Evolutionary conservation across 2,888 invertebrate genomes (phyloP).

Genomic region (Cephalotes varians): DNA sequence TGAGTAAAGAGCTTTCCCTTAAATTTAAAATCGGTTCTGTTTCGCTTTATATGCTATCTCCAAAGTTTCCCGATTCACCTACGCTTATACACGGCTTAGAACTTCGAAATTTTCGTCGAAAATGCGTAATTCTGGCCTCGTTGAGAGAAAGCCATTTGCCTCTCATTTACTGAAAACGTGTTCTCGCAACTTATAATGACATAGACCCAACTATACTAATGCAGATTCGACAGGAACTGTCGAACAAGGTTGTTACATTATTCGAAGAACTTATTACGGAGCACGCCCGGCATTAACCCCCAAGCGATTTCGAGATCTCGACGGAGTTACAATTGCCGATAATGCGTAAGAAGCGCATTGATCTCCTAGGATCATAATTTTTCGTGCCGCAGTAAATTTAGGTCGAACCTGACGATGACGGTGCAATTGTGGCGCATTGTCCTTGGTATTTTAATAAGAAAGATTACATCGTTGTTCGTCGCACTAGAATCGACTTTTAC

Average conservation of each 20-base stretch:
- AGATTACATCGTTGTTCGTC: background rate
- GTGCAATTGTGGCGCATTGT: conserved; percentile 18
- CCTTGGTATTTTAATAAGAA: conserved; percentile 15
- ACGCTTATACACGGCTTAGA: background rate
- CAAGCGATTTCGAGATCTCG: background rate
- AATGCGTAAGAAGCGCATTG: conserved; percentile 19
- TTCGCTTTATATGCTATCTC: background rate
- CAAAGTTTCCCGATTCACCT: background rate
- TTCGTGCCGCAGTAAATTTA: background rate
- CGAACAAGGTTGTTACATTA: background rate
- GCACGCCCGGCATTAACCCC: background rate
- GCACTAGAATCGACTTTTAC: conserved; percentile 9
- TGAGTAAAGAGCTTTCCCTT: background rate
- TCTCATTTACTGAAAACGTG: conserved; percentile 26
- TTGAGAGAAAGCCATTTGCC: conserved; percentile 12
- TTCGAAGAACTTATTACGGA: conserved; percentile 6
- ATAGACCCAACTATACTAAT: background rate
- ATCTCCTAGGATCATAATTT: background rate
- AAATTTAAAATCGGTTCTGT: background rate
- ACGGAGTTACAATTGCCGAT: background rate
- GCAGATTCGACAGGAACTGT: background rate
- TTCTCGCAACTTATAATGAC: background rate
- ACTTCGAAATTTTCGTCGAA: conserved; percentile 3
- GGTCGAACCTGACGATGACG: conserved; percentile 4
- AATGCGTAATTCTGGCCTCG: conserved; percentile 11